Evolutionary conservation across 23 tunicate genomes (phyloP).

Genomic region (Oikopleura dioica): DNA sequence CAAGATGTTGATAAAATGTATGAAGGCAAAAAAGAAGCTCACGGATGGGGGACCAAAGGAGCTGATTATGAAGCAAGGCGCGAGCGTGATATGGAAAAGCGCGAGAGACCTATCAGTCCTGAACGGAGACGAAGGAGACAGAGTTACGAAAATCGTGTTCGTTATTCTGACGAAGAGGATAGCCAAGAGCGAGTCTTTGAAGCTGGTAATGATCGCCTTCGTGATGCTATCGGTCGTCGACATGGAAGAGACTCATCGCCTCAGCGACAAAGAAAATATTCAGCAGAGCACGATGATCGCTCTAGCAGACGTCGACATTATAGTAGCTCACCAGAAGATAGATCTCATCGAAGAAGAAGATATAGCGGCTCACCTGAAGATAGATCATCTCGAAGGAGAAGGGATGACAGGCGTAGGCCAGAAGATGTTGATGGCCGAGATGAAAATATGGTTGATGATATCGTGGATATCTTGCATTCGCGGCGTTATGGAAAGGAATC

Average conservation of each 20-base stretch:
- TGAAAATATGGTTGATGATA: neutral
- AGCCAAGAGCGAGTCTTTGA: neutral
- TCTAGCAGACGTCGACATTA: no score
- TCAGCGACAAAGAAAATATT: neutral
- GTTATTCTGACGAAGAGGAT: neutral
- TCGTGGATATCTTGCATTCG: neutral
- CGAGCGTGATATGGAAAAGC: no score
- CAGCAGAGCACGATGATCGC: neutral
- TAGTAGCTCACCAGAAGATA: neutral
- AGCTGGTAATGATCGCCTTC: neutral
- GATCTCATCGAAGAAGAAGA: no score
- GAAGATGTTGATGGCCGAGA: neutral
- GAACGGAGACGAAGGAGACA: neutral
- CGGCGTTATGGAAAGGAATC: neutral
- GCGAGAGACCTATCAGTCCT: neutral
- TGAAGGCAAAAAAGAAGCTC: no score
- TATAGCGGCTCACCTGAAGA: no score
- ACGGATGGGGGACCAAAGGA: no score
- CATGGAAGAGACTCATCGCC: no score
- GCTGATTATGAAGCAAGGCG: no score
- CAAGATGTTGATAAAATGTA: neutral
- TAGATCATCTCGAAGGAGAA: no score
- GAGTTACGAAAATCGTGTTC: neutral
- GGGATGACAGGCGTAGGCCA: neutral
- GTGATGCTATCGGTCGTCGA: neutral